Evolutionary conservation across 2,888 invertebrate genomes (phyloP).

Genomic region (Dasysyrphus tricinctus): DNA sequence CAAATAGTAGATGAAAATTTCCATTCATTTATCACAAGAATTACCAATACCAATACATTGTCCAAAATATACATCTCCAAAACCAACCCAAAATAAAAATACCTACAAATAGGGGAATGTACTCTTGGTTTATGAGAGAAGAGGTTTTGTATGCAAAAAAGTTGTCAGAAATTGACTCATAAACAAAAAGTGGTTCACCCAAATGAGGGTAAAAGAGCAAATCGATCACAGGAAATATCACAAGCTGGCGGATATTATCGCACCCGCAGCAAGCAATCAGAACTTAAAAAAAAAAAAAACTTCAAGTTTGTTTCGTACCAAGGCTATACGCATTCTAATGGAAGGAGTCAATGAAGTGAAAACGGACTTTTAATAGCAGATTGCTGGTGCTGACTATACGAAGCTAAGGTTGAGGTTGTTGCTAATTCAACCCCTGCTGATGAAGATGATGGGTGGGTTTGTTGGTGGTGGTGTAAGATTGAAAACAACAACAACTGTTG

Average conservation of each 20-base stretch:
- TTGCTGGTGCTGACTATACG: conserved; percentile 25
- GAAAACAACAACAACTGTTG: conserved; percentile 49
- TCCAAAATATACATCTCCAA: neutral
- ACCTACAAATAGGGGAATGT: neutral
- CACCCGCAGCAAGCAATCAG: conserved; percentile 67
- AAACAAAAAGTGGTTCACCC: conserved; percentile 37
- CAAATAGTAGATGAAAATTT: too few species aligned
- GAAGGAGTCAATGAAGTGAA: conserved; percentile 73
- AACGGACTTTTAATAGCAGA: conserved; percentile 72
- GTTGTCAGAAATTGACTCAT: conserved; percentile 52
- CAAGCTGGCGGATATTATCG: conserved; percentile 73
- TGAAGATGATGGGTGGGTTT: neutral
- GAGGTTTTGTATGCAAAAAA: conserved; percentile 16
- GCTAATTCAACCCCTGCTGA: conserved; percentile 2
- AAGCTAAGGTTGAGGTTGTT: neutral
- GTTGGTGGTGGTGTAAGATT: conserved; percentile 25
- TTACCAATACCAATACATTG: too few species aligned
- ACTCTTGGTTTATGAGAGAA: neutral
- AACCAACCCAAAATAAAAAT: neutral
- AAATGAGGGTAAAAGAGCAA: conserved; percentile 40
- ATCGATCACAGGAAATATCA: conserved; percentile 49
- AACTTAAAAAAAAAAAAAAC: conserved; percentile 42
- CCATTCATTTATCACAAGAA: too few species aligned
- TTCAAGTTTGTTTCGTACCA: conserved; percentile 53
- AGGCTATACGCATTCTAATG: conserved; percentile 64